Base-by-base conservation (phyloP, 2,113 vertebrate species). In the Crotalus viridis region DNA sequence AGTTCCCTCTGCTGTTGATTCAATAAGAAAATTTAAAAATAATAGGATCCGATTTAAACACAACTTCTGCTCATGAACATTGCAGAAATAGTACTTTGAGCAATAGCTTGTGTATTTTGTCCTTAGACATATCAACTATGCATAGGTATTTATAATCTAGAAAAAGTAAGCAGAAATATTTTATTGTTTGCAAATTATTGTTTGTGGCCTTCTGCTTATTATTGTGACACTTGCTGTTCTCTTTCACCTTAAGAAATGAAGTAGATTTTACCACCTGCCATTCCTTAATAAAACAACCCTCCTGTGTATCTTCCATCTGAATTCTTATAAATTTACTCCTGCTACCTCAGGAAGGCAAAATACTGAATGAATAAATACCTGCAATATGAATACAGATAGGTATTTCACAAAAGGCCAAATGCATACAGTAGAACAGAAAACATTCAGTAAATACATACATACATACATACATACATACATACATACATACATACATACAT, bases 221-320 rank as follows among this genome's bases (percentile, higher is more conserved):
- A 95, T 43, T 57, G 85, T 22, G 46, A 93, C 90, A 13, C 85
- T 95, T 81, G 90, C 24, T 93, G 26, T 92, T 95, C 15, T 64
- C 87, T 93, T 89, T 95, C 74, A 81, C 90, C 85, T 93, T 90
- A 94, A 81, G 88, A 95, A 95, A 94, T 90, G 90, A 91, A 92
- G 92, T 55, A 95, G 91, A 48, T 92, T 97, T 95, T 95, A 90
- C 95, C 95, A 95, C 92, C 95, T 96, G 95, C 51, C 95, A 93
- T 90, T 94, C 96, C 93, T 88, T 94, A 94, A 91, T 96, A 95
- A 96, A 89, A 91, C 48, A 61, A 51, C 59, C 46, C 92, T 2
- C 92, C 96, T 94, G 93, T 94, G 3, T 21, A 91, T 33, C 46
- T 95, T 90, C 43, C 88, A 85, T 94, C 61, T 96, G 92, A 94